Percentiles rank a stretch among this genome's conserved stretches.
phyloP scores from a whole-genome alignment of 2,888 invertebrate species.

The Polyommatus iphigenia region DNA sequence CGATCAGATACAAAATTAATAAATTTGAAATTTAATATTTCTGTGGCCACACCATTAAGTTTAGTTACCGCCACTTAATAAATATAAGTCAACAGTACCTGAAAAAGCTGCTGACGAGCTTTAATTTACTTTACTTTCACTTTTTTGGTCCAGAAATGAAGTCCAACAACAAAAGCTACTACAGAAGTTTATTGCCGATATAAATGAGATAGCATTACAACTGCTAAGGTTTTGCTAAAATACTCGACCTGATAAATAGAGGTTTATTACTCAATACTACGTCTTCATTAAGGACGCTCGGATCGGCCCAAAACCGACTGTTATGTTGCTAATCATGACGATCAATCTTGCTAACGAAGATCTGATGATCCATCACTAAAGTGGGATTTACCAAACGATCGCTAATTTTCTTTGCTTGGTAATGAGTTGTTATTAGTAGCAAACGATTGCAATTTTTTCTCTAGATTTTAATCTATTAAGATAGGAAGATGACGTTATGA shows the following conservation, averaged over 20 bases:
- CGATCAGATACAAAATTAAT: background rate
- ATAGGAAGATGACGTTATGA: too few relatives aligned
- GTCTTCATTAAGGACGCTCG: background rate
- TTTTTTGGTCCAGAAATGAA: too few relatives aligned
- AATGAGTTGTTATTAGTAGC: background rate
- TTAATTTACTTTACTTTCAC: too few relatives aligned
- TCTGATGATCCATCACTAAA: slow-evolving; percentile 6
- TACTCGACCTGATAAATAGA: slow-evolving; percentile 3
- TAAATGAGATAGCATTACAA: background rate
- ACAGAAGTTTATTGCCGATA: background rate
- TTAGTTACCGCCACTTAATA: background rate
- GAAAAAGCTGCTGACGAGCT: too few relatives aligned
- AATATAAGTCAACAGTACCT: background rate
- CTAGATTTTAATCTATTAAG: too few relatives aligned
- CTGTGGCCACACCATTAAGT: background rate
- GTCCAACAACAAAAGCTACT: too few relatives aligned
- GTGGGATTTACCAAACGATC: background rate
- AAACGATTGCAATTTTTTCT: too few relatives aligned
- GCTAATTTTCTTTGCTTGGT: background rate
- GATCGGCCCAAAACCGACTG: background rate
- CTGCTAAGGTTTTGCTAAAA: background rate
- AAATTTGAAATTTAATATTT: background rate
- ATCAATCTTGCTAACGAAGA: slow-evolving; percentile 6
- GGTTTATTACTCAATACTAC: slow-evolving; percentile 10
- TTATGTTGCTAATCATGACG: slow-evolving; percentile 3